Conservation (phyloP, 2,797 vertebrate species). For the Enteromius fasciolatus region DNA sequence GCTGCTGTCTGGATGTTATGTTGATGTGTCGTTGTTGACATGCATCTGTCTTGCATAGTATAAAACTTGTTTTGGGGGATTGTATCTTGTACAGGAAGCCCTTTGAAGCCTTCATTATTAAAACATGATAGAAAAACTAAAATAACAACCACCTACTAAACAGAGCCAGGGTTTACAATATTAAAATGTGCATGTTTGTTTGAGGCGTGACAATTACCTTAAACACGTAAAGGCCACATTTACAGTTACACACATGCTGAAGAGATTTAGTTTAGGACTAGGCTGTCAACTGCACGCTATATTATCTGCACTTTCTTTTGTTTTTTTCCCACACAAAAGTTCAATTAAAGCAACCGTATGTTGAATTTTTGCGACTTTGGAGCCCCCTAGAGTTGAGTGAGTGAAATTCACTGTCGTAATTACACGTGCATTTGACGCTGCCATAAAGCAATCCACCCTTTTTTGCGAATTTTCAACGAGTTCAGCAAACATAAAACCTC, state of each 20-base stretch:
- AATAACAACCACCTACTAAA: not conserved
- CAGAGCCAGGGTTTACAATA: conserved; percentile 20
- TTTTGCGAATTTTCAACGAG: not conserved
- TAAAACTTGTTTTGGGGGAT: conserved; percentile 26
- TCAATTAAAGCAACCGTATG: not conserved
- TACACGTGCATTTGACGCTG: not conserved
- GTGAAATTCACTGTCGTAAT: not conserved
- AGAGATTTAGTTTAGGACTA: conserved; percentile 12
- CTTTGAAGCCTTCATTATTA: conserved; percentile 51
- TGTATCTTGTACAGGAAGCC: conserved; percentile 52
- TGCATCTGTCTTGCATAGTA: conserved; percentile 61
- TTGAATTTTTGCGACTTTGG: not conserved
- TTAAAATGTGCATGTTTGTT: conserved; percentile 18
- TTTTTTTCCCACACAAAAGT: not conserved
- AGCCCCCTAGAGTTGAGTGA: not conserved
- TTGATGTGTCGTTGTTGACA: conserved; percentile 38
- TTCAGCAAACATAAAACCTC: not conserved
- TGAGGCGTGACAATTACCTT: conserved; percentile 17
- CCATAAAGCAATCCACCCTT: not conserved
- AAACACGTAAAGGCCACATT: conserved; percentile 24
- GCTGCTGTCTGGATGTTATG: conserved; percentile 41
- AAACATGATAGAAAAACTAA: conserved; percentile 34
- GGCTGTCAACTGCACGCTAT: not conserved
- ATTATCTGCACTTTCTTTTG: not conserved
- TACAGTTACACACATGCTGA: conserved; percentile 23